A percentile compares a stretch with the other conserved stretches of the same genome.
phyloP scores from a whole-genome alignment of 2,797 vertebrate genomes.

The Glyptemys insculpta region DNA sequence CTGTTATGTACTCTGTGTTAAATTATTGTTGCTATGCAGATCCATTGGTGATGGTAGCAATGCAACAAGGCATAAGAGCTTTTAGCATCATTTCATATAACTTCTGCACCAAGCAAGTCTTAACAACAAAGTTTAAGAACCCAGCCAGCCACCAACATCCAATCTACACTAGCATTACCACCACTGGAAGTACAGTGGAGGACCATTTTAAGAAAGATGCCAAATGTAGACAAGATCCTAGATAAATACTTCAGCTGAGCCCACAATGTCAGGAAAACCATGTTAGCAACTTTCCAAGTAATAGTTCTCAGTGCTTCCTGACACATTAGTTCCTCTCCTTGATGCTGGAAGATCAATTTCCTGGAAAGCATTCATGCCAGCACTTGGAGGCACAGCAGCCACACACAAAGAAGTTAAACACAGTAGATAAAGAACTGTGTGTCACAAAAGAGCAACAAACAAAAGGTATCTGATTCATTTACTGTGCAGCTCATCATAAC shows the following conservation, averaged over 20 bases:
- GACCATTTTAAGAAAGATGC: neutral
- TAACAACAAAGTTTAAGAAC: neutral
- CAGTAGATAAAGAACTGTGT: neutral
- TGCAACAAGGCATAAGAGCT: neutral
- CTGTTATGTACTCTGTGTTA: neutral
- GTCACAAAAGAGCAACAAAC: neutral
- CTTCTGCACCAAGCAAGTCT: neutral
- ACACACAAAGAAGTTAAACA: neutral
- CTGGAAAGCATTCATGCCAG: neutral
- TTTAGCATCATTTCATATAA: neutral
- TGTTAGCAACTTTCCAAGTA: neutral
- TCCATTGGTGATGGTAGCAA: neutral
- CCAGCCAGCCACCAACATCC: neutral
- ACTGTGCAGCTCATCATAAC: neutral
- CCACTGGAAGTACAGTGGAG: neutral
- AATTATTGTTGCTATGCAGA: neutral
- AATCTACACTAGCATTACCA: neutral
- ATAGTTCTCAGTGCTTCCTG: neutral
- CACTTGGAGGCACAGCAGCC: neutral
- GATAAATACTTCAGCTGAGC: neutral
- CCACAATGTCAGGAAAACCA: slow-evolving; percentile 3
- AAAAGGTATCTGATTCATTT: neutral
- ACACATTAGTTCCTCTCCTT: neutral
- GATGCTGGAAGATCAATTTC: neutral
- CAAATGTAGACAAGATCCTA: neutral